phyloP scores from a whole-genome alignment of 2,797 vertebrate genomes.

The Pelochelys cantorii region DNA sequence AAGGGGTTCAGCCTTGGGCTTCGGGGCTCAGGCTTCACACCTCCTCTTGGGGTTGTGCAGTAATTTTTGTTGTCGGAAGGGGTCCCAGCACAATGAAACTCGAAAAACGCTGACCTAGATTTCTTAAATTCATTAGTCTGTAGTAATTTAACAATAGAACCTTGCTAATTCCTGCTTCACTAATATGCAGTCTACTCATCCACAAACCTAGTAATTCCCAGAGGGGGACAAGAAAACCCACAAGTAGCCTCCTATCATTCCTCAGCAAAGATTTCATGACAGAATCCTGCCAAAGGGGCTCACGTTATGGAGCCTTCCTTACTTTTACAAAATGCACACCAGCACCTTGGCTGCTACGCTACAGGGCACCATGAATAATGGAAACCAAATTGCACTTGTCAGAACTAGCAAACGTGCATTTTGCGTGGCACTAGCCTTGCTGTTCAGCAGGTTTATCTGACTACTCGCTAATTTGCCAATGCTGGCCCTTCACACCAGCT shows the following conservation, averaged over 20 bases:
- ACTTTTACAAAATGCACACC: neutral
- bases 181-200: constrained; percentile 55
- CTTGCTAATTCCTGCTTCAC: neutral
- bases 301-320: neutral
- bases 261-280: neutral
- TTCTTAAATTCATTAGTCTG: constrained; percentile 62
- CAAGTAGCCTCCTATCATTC: neutral
- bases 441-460: neutral
- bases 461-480: neutral
- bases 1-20: too few relatives aligned
- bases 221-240: constrained; percentile 44
- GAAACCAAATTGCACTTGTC: neutral
- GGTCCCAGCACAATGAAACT: too few relatives aligned
- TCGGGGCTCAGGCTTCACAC: too few relatives aligned
- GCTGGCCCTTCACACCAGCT: neutral
- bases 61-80: too few relatives aligned
- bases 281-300: neutral
- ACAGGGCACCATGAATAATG: neutral
- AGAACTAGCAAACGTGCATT: neutral
- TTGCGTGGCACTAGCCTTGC: neutral
- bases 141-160: constrained; percentile 22
- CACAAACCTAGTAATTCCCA: constrained; percentile 24
- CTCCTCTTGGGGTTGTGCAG: too few relatives aligned
- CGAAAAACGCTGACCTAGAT: too few relatives aligned
- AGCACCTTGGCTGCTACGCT: neutral